Conservation (phyloP, 1,140 invertebrate genomes). For the Leptinotarsa texana region DNA sequence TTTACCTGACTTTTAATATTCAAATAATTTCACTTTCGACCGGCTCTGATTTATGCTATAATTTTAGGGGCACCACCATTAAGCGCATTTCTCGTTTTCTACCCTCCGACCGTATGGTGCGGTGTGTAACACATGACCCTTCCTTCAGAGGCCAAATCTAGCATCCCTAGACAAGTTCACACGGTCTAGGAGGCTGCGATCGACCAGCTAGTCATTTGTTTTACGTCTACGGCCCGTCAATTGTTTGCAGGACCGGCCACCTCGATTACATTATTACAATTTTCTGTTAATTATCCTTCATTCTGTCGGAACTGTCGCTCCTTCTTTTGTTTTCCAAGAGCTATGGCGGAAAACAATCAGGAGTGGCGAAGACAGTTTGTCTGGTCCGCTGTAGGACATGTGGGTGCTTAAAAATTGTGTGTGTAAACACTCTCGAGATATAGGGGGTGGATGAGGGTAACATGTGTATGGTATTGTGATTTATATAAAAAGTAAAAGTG, state of each 20-base stretch:
- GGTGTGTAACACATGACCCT: slow-evolving; percentile 26
- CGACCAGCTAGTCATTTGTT: slow-evolving; percentile 46
- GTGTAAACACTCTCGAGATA: slow-evolving; percentile 30
- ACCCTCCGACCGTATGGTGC: slow-evolving; percentile 25
- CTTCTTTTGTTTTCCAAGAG: slow-evolving; percentile 2
- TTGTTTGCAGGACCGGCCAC: slow-evolving; percentile 24
- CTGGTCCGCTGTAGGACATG: slow-evolving; percentile 25
- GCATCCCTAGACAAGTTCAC: slow-evolving; percentile 45
- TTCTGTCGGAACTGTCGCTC: neutral
- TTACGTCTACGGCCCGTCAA: slow-evolving; percentile 30
- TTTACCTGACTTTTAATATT: slow-evolving; percentile 37
- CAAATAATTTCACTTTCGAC: slow-evolving; percentile 38
- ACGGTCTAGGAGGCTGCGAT: slow-evolving; percentile 42
- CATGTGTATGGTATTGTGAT: slow-evolving; percentile 32
- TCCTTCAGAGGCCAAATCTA: slow-evolving; percentile 23
- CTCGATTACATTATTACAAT: slow-evolving; percentile 22
- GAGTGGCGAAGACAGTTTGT: slow-evolving; percentile 12
- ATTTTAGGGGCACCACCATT: slow-evolving; percentile 5
- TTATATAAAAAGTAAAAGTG: slow-evolving; percentile 33
- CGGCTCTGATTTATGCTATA: slow-evolving; percentile 21
- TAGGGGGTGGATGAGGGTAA: slow-evolving; percentile 30
- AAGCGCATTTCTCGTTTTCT: slow-evolving; percentile 16
- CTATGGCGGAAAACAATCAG: neutral
- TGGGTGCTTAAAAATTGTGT: slow-evolving; percentile 21
- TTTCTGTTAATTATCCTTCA: slow-evolving; percentile 26